Evolutionary conservation across 2,797 vertebrate species (phyloP).

Genomic region (Gallinago solitaria): DNA sequence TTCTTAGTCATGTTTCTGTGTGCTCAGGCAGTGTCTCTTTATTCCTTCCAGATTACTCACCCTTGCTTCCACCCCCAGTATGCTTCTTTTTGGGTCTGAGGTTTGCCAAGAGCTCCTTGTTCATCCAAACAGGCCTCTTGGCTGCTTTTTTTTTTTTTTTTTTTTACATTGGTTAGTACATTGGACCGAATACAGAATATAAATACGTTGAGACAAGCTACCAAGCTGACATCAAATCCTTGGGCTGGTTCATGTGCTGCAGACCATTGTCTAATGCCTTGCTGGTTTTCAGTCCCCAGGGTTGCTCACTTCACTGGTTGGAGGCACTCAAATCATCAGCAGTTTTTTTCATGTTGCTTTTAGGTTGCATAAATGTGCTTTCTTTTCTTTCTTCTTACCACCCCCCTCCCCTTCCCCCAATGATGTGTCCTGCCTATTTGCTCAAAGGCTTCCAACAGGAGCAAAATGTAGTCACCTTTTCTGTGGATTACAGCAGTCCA

Average conservation of each 20-base stretch:
- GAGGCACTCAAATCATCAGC: not conserved
- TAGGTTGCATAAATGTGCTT: not conserved
- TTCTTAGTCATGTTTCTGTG: rapidly evolving
- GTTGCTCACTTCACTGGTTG: not conserved
- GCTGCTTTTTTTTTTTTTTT: too few relatives aligned
- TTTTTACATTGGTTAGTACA: not conserved
- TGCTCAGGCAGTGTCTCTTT: not conserved
- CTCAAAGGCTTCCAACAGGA: not conserved
- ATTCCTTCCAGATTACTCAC: not conserved
- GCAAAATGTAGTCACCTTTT: not conserved
- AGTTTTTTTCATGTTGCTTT: not conserved
- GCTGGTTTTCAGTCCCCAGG: not conserved
- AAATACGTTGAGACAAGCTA: not conserved
- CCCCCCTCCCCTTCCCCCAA: rapidly evolving
- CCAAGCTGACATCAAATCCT: not conserved
- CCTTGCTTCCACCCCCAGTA: not conserved
- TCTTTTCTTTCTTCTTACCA: too few relatives aligned
- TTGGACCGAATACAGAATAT: not conserved
- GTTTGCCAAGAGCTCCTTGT: not conserved
- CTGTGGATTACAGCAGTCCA: not conserved
- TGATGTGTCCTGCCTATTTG: not conserved
- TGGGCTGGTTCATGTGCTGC: not conserved
- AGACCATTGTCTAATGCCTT: not conserved
- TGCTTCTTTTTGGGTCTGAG: not conserved
- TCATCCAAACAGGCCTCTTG: not conserved